Evolutionary conservation across 2,888 invertebrate genomes (phyloP).

Genomic region (Himalopsyche tibetana): DNA sequence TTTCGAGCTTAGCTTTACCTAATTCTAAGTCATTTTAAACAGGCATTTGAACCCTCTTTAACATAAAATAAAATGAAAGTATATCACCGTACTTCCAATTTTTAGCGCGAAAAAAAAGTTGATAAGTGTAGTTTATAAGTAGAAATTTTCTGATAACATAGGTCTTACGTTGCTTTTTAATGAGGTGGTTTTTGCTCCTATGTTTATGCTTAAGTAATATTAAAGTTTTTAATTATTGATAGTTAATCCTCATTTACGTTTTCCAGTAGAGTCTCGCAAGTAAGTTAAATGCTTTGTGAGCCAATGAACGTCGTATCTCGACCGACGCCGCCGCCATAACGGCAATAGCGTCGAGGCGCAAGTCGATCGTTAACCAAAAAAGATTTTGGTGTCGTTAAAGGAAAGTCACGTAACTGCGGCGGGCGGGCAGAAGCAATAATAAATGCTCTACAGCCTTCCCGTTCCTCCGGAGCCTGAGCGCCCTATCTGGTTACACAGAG

Average conservation of each 20-base stretch:
- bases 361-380: slow-evolving; percentile 59
- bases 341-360: slow-evolving; percentile 41
- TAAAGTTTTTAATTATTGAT: background rate
- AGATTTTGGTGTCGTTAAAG: slow-evolving; percentile 61
- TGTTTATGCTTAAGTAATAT: no score
- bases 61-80: no score
- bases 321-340: slow-evolving; percentile 41
- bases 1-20: no score
- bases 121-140: no score
- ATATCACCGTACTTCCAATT: no score
- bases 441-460: slow-evolving; percentile 55
- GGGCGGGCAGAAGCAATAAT: slow-evolving; percentile 54
- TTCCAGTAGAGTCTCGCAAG: background rate
- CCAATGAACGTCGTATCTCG: slow-evolving; percentile 32
- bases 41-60: no score
- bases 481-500: slow-evolving; percentile 20
- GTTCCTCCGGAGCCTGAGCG: slow-evolving; percentile 20
- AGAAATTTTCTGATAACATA: no score
- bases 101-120: no score
- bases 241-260: background rate
- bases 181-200: no score
- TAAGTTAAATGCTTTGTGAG: background rate
- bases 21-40: no score
- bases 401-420: slow-evolving; percentile 61
- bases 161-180: no score